A percentile compares a stretch with the other conserved stretches of the same genome.
phyloP scores from a whole-genome alignment of 2,797 vertebrate genomes.

The Phalloptychus januarius region DNA sequence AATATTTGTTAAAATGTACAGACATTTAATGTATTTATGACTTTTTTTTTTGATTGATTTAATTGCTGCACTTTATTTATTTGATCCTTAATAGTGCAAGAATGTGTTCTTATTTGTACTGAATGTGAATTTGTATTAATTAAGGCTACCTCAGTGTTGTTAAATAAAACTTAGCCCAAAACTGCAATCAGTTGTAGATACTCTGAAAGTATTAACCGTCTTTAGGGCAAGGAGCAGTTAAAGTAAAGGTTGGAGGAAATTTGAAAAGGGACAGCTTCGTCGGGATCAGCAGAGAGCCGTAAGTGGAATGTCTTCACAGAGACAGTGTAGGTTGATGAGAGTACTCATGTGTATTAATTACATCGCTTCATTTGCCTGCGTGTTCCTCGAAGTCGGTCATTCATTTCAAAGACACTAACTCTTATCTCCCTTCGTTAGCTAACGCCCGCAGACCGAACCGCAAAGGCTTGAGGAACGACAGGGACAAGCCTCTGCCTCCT shows the following conservation, averaged over 20 bases:
- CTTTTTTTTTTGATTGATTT: constrained; percentile 9
- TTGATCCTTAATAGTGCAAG: not conserved
- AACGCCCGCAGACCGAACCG: constrained; percentile 92
- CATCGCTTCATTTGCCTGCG: not conserved
- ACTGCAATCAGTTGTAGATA: constrained; percentile 39
- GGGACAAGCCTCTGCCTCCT: constrained; percentile 97
- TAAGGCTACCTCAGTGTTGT: constrained; percentile 28
- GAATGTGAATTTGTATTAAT: constrained; percentile 21
- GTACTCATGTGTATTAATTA: constrained; percentile 16
- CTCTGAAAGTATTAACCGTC: constrained; percentile 30
- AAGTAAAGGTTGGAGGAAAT: constrained; percentile 31
- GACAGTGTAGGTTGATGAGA: constrained; percentile 21
- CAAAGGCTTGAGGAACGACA: constrained; percentile 95
- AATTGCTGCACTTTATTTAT: constrained; percentile 22
- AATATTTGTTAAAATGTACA: constrained; percentile 9
- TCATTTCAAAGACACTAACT: not conserved
- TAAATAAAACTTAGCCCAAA: constrained; percentile 34
- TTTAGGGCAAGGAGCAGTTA: constrained; percentile 26
- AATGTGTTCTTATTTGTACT: constrained; percentile 13
- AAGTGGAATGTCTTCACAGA: constrained; percentile 50
- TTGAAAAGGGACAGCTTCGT: constrained; percentile 46
- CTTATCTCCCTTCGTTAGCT: constrained; percentile 64
- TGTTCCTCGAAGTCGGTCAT: not conserved
- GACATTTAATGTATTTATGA: constrained; percentile 10
- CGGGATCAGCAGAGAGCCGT: constrained; percentile 46